phyloP scores from a whole-genome alignment of 2,797 vertebrate genomes.

The Heterohyrax brucei region DNA sequence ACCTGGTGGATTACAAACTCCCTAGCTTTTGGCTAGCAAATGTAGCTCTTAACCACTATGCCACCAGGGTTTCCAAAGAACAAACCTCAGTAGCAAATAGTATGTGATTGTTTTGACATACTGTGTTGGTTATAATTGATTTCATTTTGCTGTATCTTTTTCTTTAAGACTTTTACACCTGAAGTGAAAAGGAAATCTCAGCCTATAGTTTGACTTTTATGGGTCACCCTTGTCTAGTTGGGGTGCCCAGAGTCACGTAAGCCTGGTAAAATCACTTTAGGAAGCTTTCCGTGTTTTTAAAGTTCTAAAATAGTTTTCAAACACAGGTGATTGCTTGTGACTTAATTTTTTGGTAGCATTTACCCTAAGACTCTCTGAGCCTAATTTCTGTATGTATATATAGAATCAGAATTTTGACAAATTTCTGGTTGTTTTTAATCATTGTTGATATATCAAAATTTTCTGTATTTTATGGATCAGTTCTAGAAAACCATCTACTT shows the following conservation, averaged over 20 bases:
- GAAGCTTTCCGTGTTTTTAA: conserved; percentile 13
- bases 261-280: background rate
- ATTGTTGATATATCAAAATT: background rate
- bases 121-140: background rate
- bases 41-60: no score
- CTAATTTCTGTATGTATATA: background rate
- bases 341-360: background rate
- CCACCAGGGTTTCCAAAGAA: no score
- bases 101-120: background rate
- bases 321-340: background rate
- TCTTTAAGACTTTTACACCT: background rate
- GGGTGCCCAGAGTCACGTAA: background rate
- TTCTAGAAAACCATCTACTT: conserved; percentile 38
- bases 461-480: background rate
- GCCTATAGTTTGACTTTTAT: background rate
- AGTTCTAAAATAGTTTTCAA: background rate
- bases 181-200: conserved; percentile 10
- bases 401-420: background rate
- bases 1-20: no score
- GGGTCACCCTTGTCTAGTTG: background rate
- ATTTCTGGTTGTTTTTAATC: conserved; percentile 33
- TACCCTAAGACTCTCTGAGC: background rate
- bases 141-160: conserved; percentile 32
- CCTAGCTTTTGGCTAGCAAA: no score
- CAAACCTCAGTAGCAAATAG: background rate